Evolutionary conservation across 2,888 invertebrate species (phyloP), one percentile per base, ranked within the genome.

Genomic region (Scaptomyza reducta): DNA sequence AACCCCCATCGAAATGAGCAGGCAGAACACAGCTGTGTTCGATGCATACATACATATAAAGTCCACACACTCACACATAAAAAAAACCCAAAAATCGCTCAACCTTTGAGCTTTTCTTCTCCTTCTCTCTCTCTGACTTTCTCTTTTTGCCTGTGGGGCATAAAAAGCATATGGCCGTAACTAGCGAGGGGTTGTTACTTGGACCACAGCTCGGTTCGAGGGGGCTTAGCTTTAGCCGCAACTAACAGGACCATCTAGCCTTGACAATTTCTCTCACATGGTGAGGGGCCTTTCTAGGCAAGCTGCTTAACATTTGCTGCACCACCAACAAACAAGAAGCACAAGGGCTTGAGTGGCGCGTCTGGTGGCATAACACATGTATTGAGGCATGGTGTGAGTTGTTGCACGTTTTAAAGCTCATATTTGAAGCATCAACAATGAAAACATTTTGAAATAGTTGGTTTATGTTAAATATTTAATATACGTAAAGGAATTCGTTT

Each of bases 111-210:
- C 33, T 38, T 41, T 42, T 56, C 1, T 45, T 14, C 14, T 11
- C 25, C 13, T 31, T 18, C n/a, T 10, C 31, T 6, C 10, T 6
- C 10, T 10, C 2, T 10, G n/a, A 1, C 27, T 4, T 9, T 50
- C 35, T 42, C 5, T 40, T 3, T 9, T 33, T 31, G 41, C 10
- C 56, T 67, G 46, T 51, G 70, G 41, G 58, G 59, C 79, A 84
- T 83, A 84, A 83, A 84, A 78, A 78, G 73, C 82, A 84, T 81
- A 87, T 72, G 87, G 71, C 85, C 82, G 82, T 87, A 81, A 84
- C 87, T 84, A 83, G 87, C 81, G 85, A 83, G 82, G 73, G 87
- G 75, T 67, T 83, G 75, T 74, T 77, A 70, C 74, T 79, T 77
- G 69, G 77, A 50, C 73, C 67, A 70, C 65, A 61, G 74, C 58